phyloP scores from a whole-genome alignment of 1,140 invertebrate species.

The Drepana arcuata region DNA sequence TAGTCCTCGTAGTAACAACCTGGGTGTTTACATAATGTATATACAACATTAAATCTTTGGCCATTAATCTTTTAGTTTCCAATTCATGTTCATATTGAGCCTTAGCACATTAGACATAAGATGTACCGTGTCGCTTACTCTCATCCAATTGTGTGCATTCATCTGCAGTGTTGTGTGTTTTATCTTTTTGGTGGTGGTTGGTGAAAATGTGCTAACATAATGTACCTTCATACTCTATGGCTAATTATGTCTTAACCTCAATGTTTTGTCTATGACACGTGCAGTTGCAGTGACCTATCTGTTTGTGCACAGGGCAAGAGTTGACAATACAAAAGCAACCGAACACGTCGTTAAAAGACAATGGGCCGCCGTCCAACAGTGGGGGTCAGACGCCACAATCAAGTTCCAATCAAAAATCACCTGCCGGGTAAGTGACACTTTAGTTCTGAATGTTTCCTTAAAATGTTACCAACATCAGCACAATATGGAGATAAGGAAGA shows the following conservation, averaged over 20 bases:
- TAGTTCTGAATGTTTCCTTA: too few relatives aligned
- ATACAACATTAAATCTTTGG: too few relatives aligned
- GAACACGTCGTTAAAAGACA: conserved; percentile 90
- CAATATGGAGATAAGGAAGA: too few relatives aligned
- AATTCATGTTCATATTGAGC: too few relatives aligned
- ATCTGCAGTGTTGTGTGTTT: conserved; percentile 19
- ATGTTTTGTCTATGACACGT: conserved; percentile 2
- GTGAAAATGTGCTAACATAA: conserved; percentile 71
- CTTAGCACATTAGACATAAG: too few relatives aligned
- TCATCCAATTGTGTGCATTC: conserved; percentile 7
- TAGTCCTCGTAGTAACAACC: too few relatives aligned
- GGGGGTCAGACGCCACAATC: conserved; percentile 60
- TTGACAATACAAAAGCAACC: conserved; percentile 97
- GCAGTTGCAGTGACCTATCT: conserved; percentile 1
- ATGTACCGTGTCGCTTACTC: too few relatives aligned
- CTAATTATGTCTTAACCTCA: conserved; percentile 36
- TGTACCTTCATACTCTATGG: conserved; percentile 65
- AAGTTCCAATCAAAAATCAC: conserved; percentile 72
- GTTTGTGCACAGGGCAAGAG: conserved; percentile 80
- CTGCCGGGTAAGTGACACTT: conserved; percentile 77
- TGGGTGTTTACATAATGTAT: too few relatives aligned
- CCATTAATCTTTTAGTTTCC: too few relatives aligned
- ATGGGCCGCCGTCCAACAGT: conserved; percentile 63
- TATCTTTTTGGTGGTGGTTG: conserved; percentile 64
- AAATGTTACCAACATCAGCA: too few relatives aligned